Conservation (phyloP, 2,888 invertebrate genomes). For the Orchestes rusci region DNA sequence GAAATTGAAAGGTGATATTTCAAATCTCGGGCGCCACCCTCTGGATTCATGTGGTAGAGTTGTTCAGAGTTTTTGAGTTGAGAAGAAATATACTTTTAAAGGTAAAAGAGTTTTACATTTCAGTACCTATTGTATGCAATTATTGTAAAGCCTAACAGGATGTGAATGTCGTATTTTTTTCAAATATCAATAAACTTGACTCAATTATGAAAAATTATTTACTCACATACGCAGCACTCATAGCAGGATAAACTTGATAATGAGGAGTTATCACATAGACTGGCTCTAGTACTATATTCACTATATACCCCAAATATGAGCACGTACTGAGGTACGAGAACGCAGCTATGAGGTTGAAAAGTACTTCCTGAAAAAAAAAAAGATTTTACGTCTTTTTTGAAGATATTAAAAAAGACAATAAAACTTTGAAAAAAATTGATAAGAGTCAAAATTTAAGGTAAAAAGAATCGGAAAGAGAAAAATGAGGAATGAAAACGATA, state of each 20-base stretch:
- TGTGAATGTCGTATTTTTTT: no score
- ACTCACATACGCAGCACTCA: conserved; percentile 83
- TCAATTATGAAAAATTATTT: neutral
- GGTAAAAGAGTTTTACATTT: no score
- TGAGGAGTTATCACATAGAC: conserved; percentile 68
- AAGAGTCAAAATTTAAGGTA: conserved; percentile 16
- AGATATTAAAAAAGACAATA: conserved; percentile 1
- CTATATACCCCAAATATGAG: conserved; percentile 71
- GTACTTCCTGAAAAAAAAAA: conserved; percentile 58
- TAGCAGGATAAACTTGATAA: conserved; percentile 77
- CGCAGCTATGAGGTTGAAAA: conserved; percentile 71
- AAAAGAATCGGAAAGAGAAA: no score
- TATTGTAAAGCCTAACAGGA: no score
- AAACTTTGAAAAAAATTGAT: neutral
- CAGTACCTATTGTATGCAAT: no score
- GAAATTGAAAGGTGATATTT: no score
- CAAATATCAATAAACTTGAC: neutral
- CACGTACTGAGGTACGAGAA: conserved; percentile 73
- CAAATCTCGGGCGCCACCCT: no score
- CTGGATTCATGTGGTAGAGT: no score
- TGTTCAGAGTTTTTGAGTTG: no score
- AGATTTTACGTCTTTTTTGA: neutral
- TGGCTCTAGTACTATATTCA: conserved; percentile 69
- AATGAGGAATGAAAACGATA: no score
- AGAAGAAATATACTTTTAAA: no score